Percentiles rank a stretch among this genome's conserved stretches.
phyloP scores from a whole-genome alignment of 2,797 vertebrate genomes.

The Eleutherodactylus coqui region DNA sequence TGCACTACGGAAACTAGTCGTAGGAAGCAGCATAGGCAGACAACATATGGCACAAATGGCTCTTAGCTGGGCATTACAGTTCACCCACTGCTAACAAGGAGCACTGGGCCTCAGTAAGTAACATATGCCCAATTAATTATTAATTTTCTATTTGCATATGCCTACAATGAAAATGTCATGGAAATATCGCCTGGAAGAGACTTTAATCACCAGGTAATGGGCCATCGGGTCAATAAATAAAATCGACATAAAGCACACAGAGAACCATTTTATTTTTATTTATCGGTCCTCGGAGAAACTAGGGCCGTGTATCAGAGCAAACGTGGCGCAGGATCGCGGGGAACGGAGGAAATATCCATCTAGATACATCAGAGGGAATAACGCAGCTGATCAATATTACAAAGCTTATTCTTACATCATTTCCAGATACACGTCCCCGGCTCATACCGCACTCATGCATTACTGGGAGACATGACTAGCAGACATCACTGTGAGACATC shows the following conservation, averaged over 20 bases:
- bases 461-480: not conserved
- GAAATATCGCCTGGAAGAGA: constrained; percentile 27
- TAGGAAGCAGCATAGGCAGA: not conserved
- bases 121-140: constrained; percentile 28
- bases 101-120: constrained; percentile 28
- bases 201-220: constrained; percentile 48
- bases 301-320: not conserved
- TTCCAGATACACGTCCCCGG: constrained; percentile 7
- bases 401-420: not conserved
- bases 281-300: constrained; percentile 3
- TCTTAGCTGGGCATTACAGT: not conserved
- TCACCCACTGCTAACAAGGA: not conserved
- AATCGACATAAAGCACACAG: not conserved
- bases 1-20: not conserved
- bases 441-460: not conserved
- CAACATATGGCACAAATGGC: not conserved
- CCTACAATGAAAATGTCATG: constrained; percentile 39
- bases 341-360: constrained; percentile 2
- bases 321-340: not conserved
- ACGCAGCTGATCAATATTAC: constrained; percentile 18
- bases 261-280: not conserved
- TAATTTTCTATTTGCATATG: constrained; percentile 44
- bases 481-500: not conserved
- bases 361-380: constrained; percentile 13
- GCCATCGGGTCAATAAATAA: constrained; percentile 37